Evolutionary conservation across 2,888 invertebrate genomes (phyloP).

Genomic region (Leptopilina syphax): DNA sequence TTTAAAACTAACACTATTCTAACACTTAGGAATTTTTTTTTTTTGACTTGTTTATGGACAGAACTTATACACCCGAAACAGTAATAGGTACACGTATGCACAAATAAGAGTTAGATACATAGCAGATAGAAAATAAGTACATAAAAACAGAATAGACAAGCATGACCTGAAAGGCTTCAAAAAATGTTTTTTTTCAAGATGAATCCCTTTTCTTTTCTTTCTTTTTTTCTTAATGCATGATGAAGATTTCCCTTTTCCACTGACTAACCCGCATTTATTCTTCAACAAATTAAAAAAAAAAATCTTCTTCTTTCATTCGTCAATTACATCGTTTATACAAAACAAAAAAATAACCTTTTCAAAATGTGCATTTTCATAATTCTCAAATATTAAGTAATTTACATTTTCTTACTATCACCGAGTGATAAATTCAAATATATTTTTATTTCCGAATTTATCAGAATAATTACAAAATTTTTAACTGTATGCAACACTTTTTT

Average conservation of each 20-base stretch:
- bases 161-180: slow-evolving; percentile 58
- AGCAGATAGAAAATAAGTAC: slow-evolving; percentile 71
- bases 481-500: too few species aligned
- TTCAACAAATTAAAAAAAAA: background rate
- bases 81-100: slow-evolving; percentile 68
- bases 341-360: background rate
- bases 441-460: too few species aligned
- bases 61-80: slow-evolving; percentile 63
- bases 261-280: background rate
- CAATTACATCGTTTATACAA: background rate
- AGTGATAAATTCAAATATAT: too few species aligned
- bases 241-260: slow-evolving; percentile 1
- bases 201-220: background rate
- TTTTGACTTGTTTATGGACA: slow-evolving; percentile 59
- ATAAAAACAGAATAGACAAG: slow-evolving; percentile 72
- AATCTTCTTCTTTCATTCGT: background rate
- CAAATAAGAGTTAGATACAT: slow-evolving; percentile 73
- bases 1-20: slow-evolving; percentile 65
- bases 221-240: background rate
- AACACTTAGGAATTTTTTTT: slow-evolving; percentile 61
- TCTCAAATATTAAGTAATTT: background rate
- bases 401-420: background rate
- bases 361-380: slow-evolving; percentile 18
- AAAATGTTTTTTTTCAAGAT: slow-evolving; percentile 32
- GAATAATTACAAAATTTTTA: too few species aligned